phyloP scores from a whole-genome alignment of 2,113 vertebrate genomes.

The Oncorhynchus clarkii region DNA sequence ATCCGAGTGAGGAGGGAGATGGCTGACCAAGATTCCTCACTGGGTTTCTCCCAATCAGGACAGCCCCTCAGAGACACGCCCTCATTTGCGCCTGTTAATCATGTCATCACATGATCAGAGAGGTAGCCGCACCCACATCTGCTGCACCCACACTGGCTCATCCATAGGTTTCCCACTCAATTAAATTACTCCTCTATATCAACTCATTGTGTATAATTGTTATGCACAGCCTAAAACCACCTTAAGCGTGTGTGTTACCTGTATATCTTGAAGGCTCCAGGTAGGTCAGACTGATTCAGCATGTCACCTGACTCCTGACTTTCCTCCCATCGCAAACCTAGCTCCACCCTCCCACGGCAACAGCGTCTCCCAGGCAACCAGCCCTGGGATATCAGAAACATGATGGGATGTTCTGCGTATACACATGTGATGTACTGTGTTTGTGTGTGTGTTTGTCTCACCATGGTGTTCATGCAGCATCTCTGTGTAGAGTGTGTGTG shows the following conservation, averaged over 20 bases:
- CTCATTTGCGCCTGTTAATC: conserved; percentile 38
- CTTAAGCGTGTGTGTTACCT: conserved; percentile 51
- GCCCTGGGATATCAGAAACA: conserved; percentile 47
- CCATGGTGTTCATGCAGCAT: conserved; percentile 70
- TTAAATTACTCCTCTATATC: background rate
- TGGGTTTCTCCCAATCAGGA: conserved; percentile 19
- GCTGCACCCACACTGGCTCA: no score
- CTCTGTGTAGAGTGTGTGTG: conserved; percentile 64
- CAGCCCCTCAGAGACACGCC: conserved; percentile 14
- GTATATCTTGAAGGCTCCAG: conserved; percentile 71
- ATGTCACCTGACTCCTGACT: conserved; percentile 60
- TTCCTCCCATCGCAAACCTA: conserved; percentile 54
- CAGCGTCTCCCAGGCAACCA: conserved; percentile 60
- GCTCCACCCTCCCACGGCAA: conserved; percentile 54
- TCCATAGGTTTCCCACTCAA: no score
- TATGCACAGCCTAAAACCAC: background rate
- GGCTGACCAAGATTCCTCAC: conserved; percentile 61
- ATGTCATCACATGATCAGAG: background rate
- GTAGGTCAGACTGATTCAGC: conserved; percentile 61
- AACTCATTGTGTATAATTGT: background rate
- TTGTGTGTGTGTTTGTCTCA: conserved; percentile 11
- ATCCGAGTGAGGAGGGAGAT: conserved; percentile 59
- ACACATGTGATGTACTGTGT: no score
- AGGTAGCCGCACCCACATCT: background rate
- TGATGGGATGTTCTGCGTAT: background rate